phyloP scores from a whole-genome alignment of 1,140 invertebrate genomes.

The Drosophila elegans region DNA sequence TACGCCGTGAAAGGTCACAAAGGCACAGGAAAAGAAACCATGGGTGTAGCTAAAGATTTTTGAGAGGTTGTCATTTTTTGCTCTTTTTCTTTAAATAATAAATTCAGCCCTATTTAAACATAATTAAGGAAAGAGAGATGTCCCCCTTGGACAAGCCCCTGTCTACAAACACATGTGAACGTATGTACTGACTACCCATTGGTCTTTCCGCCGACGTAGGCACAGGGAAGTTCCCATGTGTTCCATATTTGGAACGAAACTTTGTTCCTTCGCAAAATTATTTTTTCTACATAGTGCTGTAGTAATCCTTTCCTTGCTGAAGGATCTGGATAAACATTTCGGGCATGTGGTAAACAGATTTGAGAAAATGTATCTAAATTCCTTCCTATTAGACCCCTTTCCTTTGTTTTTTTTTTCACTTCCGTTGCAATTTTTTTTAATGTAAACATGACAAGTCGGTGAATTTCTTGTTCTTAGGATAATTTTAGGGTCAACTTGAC shows the following conservation, averaged over 20 bases:
- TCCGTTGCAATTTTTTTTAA: conserved; percentile 1
- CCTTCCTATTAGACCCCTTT: neutral
- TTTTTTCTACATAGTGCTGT: conserved; percentile 1
- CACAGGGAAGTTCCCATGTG: conserved; percentile 15
- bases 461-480: too few relatives aligned
- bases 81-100: neutral
- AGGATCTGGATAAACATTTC: conserved; percentile 1
- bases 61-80: neutral
- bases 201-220: conserved; percentile 1
- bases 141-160: neutral
- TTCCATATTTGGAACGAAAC: conserved; percentile 17
- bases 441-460: conserved; percentile 9
- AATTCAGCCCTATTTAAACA: neutral
- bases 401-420: conserved; percentile 1
- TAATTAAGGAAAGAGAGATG: neutral
- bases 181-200: neutral
- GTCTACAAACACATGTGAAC: neutral
- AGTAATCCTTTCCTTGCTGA: conserved; percentile 23
- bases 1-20: conserved; percentile 67
- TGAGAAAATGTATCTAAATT: neutral
- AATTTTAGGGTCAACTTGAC: too few relatives aligned
- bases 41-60: conserved; percentile 6
- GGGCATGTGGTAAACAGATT: conserved; percentile 36
- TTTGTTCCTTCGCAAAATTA: conserved; percentile 12
- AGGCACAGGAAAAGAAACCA: conserved; percentile 3